Conservation (phyloP, 2,888 invertebrate genomes). For the Linyphia triangularis region DNA sequence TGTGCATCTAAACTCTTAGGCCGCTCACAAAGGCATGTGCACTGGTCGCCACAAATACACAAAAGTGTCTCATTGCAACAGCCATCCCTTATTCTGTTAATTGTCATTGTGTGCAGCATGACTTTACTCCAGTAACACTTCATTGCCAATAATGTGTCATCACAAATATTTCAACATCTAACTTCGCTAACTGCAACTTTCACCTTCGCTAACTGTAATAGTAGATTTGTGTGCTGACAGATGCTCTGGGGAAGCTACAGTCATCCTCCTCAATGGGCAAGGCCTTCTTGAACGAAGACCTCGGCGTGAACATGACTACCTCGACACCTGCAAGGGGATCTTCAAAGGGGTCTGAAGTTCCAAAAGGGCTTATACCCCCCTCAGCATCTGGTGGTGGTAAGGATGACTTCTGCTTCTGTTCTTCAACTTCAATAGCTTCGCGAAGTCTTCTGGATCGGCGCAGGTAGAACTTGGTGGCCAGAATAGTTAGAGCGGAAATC, state of each 20-base stretch:
- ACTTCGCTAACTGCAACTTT: no score
- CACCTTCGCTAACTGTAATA: slow-evolving; percentile 67
- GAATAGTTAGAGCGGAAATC: slow-evolving; percentile 64
- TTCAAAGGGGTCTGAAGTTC: slow-evolving; percentile 87
- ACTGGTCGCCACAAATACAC: no score
- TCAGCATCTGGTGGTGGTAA: slow-evolving; percentile 83
- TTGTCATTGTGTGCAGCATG: no score
- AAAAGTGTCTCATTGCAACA: no score
- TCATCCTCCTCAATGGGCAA: slow-evolving; percentile 56
- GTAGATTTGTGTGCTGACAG: slow-evolving; percentile 53
- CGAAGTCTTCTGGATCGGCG: slow-evolving; percentile 51
- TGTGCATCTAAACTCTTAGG: no score
- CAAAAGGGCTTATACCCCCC: slow-evolving; percentile 85
- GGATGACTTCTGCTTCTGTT: slow-evolving; percentile 76
- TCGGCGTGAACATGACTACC: slow-evolving; percentile 46
- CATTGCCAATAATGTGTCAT: no score
- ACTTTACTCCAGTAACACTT: no score
- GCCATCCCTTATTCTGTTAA: no score
- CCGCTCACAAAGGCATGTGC: no score
- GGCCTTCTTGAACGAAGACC: slow-evolving; percentile 45
- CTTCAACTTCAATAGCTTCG: neutral
- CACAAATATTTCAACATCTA: no score
- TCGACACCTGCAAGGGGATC: slow-evolving; percentile 83
- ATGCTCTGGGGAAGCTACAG: slow-evolving; percentile 53
- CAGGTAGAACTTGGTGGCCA: slow-evolving; percentile 63